phyloP scores from a whole-genome alignment of 2,113 vertebrate genomes.

The Callionymus lyra region DNA sequence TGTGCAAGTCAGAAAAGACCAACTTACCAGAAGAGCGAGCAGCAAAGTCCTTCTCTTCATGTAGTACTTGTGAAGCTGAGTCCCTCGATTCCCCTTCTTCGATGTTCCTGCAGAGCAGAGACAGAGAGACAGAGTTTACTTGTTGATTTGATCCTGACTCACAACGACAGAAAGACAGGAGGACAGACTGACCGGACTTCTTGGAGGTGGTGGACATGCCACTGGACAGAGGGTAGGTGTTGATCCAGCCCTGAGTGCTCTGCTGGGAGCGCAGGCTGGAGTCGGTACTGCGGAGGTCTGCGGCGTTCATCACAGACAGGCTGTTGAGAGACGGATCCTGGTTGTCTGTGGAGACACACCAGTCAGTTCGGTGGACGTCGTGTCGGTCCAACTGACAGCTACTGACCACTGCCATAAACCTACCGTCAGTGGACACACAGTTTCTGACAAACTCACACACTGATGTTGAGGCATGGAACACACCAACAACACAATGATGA shows the following conservation, averaged over 20 bases:
- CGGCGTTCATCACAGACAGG: slow-evolving; percentile 72
- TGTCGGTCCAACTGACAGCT: too few relatives aligned
- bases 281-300: slow-evolving; percentile 83
- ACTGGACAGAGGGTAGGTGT: slow-evolving; percentile 93
- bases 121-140: not conserved
- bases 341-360: slow-evolving; percentile 72
- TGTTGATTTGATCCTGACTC: not conserved
- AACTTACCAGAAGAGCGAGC: slow-evolving; percentile 83
- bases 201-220: slow-evolving; percentile 97
- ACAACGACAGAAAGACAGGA: not conserved
- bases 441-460: too few relatives aligned
- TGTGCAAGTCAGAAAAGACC: not conserved
- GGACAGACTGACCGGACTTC: slow-evolving; percentile 80
- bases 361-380: too few relatives aligned
- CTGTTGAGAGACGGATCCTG: slow-evolving; percentile 80
- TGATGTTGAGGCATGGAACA: slow-evolving; percentile 9
- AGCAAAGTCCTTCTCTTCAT: slow-evolving; percentile 92
- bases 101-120: slow-evolving; percentile 73
- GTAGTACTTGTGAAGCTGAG: slow-evolving; percentile 97
- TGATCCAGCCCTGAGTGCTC: slow-evolving; percentile 94
- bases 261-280: slow-evolving; percentile 85
- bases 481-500: not conserved
- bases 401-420: too few relatives aligned
- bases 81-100: slow-evolving; percentile 93
- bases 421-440: too few relatives aligned